Base-by-base conservation (phyloP, 2,888 invertebrate species). In the Noctua janthina region DNA sequence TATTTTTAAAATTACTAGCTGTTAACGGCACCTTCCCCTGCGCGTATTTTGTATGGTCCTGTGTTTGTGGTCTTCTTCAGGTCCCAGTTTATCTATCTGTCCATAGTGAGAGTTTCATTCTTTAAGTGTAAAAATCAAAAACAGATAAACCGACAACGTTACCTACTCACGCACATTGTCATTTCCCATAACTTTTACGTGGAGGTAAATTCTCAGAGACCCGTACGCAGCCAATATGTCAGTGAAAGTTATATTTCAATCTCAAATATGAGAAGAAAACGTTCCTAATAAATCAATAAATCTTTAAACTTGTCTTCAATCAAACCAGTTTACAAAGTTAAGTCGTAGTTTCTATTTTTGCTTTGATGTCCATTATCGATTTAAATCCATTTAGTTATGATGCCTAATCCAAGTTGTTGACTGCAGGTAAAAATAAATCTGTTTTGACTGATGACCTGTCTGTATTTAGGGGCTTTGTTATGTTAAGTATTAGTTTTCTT, bases 211-310 rank as follows among this genome's bases (percentile, higher is more conserved):
- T 59, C 71, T 74, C 56, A 74, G 46, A 83, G 74, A 69, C 43
- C n/a, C 43, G 20, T 59, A 59, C 51, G 71, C 15, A 66, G 35
- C 66, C 59, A 80, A 78, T 70, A 68, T 67, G 68, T 39, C 75
- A 87, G 88, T 81, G 89, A 88, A 88, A 88, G 88, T 88, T 64
- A 87, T 69, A 75, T 78, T 89, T 83, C 75, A 83, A 87, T 89
- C 56, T 64, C 67, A 78, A 74, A 76, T 81, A 62, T 74, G 66
- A n/a, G 76, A 76, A 43, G 75, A 83, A 85, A 83, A 76, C 66
- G 74, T 75, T 74, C 59, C 43, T 76, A 74, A 80, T 89, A 83
- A 80, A 83, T 81, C 81, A 78, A 87, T 89, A 87, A 87, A 89
- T 87, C 78, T 89, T 78, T 62, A 68, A 87, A 71, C 76, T 77